Conservation (phyloP, 2,113 vertebrate species). For the Rissa tridactyla region DNA sequence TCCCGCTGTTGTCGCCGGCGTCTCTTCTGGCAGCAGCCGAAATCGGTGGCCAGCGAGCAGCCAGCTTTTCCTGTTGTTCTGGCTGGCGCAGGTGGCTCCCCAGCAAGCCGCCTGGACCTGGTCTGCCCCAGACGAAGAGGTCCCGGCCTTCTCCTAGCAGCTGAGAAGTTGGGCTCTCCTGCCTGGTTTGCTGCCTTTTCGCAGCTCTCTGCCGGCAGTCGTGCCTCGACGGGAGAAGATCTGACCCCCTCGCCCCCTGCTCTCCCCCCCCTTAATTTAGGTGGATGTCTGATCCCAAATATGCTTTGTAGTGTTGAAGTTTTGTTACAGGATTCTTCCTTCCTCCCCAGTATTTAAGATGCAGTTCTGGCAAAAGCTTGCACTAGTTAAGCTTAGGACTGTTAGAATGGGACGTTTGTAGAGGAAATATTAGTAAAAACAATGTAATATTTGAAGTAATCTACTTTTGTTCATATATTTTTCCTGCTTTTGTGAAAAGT, state of each 20-base stretch:
- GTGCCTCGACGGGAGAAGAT: background rate
- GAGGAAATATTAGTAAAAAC: background rate
- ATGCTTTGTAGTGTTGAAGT: background rate
- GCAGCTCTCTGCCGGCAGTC: background rate
- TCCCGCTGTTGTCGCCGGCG: background rate
- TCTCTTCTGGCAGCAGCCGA: background rate
- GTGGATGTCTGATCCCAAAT: background rate
- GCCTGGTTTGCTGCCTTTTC: background rate
- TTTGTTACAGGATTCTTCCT: background rate
- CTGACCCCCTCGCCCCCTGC: too few relatives aligned
- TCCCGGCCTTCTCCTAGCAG: background rate
- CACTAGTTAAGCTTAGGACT: background rate
- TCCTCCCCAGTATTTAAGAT: fast-evolving
- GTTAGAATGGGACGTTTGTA: too few relatives aligned
- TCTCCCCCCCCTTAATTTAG: fast-evolving
- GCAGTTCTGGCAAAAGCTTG: background rate
- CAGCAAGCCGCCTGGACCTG: background rate
- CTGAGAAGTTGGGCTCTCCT: background rate
- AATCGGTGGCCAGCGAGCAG: background rate
- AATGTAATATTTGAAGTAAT: background rate
- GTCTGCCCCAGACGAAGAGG: background rate
- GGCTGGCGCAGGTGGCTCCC: constrained; percentile 11
- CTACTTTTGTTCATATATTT: background rate
- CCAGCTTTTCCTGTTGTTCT: constrained; percentile 46
- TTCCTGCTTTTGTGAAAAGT: background rate